These are phyloP conservation scores for Hemithea aestivaria DNA, from an alignment of 2,888 invertebrate species.

Conservation along the genomic window DNA sequence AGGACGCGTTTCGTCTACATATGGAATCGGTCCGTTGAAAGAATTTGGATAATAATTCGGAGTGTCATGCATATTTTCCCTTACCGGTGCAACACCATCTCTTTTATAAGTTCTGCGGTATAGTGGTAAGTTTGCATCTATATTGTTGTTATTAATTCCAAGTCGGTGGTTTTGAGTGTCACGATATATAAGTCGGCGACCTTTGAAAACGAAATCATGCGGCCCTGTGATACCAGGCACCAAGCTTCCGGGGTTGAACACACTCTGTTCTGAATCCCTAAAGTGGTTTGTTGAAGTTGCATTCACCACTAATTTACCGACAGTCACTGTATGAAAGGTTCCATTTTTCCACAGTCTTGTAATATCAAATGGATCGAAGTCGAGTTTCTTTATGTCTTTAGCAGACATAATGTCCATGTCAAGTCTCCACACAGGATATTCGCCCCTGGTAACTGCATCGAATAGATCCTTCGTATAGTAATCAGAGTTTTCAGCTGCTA, in stretches of 20 bases:
- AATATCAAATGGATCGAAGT: conserved; percentile 67
- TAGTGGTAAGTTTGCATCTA: conserved; percentile 35
- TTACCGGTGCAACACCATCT: conserved; percentile 36
- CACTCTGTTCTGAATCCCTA: conserved; percentile 70
- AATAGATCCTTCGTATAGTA: conserved; percentile 89
- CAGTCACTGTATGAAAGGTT: conserved; percentile 66
- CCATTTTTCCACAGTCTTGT: conserved; percentile 62
- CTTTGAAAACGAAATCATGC: conserved; percentile 74
- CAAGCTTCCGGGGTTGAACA: conserved; percentile 55
- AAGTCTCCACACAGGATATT: conserved; percentile 69
- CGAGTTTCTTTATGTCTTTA: conserved; percentile 48
- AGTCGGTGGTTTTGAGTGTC: conserved; percentile 73
- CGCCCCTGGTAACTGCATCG: conserved; percentile 86
- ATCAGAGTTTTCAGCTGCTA: conserved; percentile 87
- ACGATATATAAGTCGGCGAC: conserved; percentile 64
- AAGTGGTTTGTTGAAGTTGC: conserved; percentile 71
- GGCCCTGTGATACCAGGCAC: conserved; percentile 71
- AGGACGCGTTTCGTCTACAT: conserved; percentile 31
- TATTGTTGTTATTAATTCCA: conserved; percentile 38
- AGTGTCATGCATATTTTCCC: conserved; percentile 32
- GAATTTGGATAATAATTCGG: conserved; percentile 44
- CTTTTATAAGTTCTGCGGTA: conserved; percentile 34
- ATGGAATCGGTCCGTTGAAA: conserved; percentile 39
- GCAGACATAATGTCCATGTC: conserved; percentile 61
- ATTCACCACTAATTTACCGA: conserved; percentile 69